phyloP scores from a whole-genome alignment of 1,140 invertebrate genomes.

The Drosophila carrolli region DNA sequence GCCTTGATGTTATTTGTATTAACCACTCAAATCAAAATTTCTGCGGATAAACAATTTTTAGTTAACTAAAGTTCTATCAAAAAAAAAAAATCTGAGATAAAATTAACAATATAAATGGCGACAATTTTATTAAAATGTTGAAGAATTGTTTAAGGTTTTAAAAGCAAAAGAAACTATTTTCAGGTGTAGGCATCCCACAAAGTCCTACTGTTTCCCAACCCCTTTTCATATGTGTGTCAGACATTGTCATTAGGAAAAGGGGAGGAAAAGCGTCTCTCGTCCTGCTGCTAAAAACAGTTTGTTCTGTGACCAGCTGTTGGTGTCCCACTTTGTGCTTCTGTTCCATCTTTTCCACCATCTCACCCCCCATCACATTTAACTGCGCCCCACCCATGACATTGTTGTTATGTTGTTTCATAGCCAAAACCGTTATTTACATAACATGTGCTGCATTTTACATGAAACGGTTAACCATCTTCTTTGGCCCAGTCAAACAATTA shows the following conservation, averaged over 20 bases:
- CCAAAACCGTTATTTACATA: slow-evolving; percentile 56
- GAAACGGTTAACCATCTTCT: slow-evolving; percentile 34
- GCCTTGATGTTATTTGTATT: too few species aligned
- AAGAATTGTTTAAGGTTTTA: too few species aligned
- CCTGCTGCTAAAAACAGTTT: slow-evolving; percentile 36
- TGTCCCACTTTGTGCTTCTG: slow-evolving; percentile 10
- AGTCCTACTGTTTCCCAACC: not conserved
- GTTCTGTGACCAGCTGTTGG: slow-evolving; percentile 53
- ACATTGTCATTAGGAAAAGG: slow-evolving; percentile 41
- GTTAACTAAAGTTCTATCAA: too few species aligned
- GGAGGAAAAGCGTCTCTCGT: slow-evolving; percentile 13
- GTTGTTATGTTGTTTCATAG: slow-evolving; percentile 22
- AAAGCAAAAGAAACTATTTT: not conserved
- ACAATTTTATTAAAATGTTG: not conserved
- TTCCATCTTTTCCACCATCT: slow-evolving; percentile 6
- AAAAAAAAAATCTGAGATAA: too few species aligned
- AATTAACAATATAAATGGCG: too few species aligned
- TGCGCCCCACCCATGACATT: not conserved
- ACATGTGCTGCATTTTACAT: slow-evolving; percentile 60
- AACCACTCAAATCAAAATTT: too few species aligned
- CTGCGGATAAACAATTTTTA: too few species aligned
- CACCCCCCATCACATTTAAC: not conserved
- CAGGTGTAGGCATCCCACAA: slow-evolving; percentile 11
- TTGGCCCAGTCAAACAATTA: slow-evolving; percentile 43
- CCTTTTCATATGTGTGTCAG: slow-evolving; percentile 46